Base-by-base conservation (phyloP, 2,797 vertebrate species). In the Zenarchopterus dispar region DNA sequence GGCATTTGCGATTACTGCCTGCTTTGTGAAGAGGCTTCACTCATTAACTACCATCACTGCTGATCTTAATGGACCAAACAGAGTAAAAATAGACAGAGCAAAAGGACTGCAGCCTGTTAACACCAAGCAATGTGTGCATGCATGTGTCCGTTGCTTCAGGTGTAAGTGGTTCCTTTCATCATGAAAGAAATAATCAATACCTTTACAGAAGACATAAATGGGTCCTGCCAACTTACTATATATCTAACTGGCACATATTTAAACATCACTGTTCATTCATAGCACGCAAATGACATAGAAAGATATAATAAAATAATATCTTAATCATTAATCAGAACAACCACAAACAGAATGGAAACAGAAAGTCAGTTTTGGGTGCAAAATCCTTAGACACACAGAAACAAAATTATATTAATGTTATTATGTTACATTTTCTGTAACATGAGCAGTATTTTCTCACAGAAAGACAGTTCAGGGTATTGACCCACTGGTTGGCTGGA, bases 41-140 rank as follows among this genome's bases (percentile, higher is more conserved):
- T 93, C 87, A 91, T 93, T 93, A 91, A 84, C 82, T 88, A 86
- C 90, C 89, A 91, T 92, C 90, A 91, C 82, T 51, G 81, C 75
- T 81, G 75, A 89, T 91, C 86, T 91, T 93, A 93, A 93, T 92
- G 93, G 91, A 71, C 74, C 84, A 77, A 81, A 83, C 80, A 61
- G 88, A 79, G 84, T 80, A 87, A 90, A 92, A 91, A 89, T 86
- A 87, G 86, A 86, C 0, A 17, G 62, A 80, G 50, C 57, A 49
- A 77, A 59, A 72, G 36, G 46, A 60, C 70, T 73, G 62, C 72
- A 86, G 52, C 82, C 67, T 88, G 85, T 88, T 78, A 82, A 86
- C 77, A 69, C 71, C 19, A 60, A 54, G 13, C 42, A 16, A 51
- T 18, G 50, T 23, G 55, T 8, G 2, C 55, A 42, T 49, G 15